Evolutionary conservation across 2,888 invertebrate genomes (phyloP), one percentile per base, ranked within the genome.

Genomic region (Xiphydria camelus): DNA sequence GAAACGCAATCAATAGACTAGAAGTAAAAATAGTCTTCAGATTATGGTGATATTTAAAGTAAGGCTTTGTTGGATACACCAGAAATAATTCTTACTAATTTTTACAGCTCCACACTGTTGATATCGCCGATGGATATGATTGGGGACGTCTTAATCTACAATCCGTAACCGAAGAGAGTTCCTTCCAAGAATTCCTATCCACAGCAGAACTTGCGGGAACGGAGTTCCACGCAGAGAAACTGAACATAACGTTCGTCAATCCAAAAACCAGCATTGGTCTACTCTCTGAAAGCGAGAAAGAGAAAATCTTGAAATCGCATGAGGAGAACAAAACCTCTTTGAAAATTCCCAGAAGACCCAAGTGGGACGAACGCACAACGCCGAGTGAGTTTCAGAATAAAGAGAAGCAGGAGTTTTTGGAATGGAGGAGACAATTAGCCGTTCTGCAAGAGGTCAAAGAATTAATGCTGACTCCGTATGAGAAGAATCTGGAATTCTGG

Each of bases 401-500:
- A 38, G 99, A 99, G 73, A 85, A 84, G 56, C 87, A 89, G 48
- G 79, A 85, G 2, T 99, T 98, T 70, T 77, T 98, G 1, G 85
- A 89, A 43, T 99, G 99, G 99, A 81, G 97, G 51, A 82, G 93
- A 37, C 81, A 86, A 42, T 78, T 99, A 41, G 88, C 94, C 2
- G 73, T 83, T 18, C 70, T 94, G 10, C 91, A 89, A 73, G 89
- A 91, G 57, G 80, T 84, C 10, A 85, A 94, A 32, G 87, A 86
- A 0, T 79, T 97, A 2, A 80, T 91, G 0, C 77, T 99, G 53
- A 99, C 99, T 0, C 99, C 99, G 0, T 99, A 94, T 76, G 99
- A 99, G 69, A 90, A 94, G 66, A 99, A 99, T 77, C 75, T 98
- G 14, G 96, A 99, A 72, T 91, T 99, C 62, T 99, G 99, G 99